Evolutionary conservation across 2,113 vertebrate genomes (phyloP).

Genomic region (Lepidothrix coronata): DNA sequence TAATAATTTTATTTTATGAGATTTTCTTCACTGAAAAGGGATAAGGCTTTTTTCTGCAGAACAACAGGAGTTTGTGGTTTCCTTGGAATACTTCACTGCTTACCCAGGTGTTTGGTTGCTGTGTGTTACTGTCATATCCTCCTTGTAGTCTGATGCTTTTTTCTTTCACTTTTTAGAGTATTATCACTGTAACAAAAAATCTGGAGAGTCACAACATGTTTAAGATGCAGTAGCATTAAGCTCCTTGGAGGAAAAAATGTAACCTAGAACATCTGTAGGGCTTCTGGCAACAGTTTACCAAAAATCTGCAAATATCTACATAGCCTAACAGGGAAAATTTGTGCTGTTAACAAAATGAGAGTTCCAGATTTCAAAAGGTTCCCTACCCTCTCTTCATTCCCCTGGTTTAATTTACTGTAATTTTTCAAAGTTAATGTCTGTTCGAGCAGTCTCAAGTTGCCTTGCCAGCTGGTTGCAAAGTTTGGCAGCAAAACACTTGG

Average conservation of each 20-base stretch:
- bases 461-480: constrained; percentile 27
- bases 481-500: constrained; percentile 46
- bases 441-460: constrained; percentile 46
- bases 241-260: not conserved
- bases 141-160: not conserved
- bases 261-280: not conserved
- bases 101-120: constrained; percentile 27
- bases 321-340: not conserved
- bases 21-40: not conserved
- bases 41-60: not conserved
- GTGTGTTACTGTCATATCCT: not conserved
- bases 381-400: not conserved
- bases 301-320: not conserved
- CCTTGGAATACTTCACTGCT: not conserved
- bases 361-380: constrained; percentile 19
- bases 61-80: not conserved
- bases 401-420: constrained; percentile 19
- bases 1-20: not conserved
- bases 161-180: not conserved
- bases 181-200: not conserved
- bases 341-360: not conserved
- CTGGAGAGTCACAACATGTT: not conserved
- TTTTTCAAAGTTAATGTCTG: constrained; percentile 59
- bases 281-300: not conserved
- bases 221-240: not conserved